Evolutionary conservation across 1,140 invertebrate species (phyloP).

Genomic region (Philotrypesis tridentata): DNA sequence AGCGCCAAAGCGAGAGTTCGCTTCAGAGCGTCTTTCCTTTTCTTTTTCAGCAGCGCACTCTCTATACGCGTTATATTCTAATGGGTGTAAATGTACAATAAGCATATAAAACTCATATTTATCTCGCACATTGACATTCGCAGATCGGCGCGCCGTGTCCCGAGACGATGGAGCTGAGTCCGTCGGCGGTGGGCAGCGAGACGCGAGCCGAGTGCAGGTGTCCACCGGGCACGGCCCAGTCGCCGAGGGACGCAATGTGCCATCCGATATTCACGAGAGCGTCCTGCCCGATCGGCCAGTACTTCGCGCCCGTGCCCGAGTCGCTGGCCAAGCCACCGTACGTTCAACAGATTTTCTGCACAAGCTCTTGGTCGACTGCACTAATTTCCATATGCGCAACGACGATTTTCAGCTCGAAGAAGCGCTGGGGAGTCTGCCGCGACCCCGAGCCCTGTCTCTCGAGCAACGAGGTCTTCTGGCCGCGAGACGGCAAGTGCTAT

Average conservation of each 20-base stretch:
- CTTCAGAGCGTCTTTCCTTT: background rate
- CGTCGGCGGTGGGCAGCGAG: slow-evolving; percentile 75
- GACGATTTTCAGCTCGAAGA: slow-evolving; percentile 60
- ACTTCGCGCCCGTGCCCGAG: slow-evolving; percentile 79
- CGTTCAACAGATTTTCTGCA: too few species aligned
- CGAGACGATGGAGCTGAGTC: slow-evolving; percentile 86
- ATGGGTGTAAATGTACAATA: too few species aligned
- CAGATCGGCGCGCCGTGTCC: slow-evolving; percentile 86
- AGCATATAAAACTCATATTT: too few species aligned
- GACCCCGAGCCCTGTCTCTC: slow-evolving; percentile 77
- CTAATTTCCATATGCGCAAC: background rate
- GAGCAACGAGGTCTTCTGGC: slow-evolving; percentile 81
- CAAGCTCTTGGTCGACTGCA: too few species aligned
- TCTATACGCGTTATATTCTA: too few species aligned
- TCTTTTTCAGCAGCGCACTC: background rate
- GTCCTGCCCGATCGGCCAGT: slow-evolving; percentile 81
- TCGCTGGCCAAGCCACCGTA: slow-evolving; percentile 32
- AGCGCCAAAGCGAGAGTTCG: background rate
- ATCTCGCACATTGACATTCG: too few species aligned
- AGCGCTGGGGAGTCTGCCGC: slow-evolving; percentile 81
- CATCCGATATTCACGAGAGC: slow-evolving; percentile 82
- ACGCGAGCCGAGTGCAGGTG: slow-evolving; percentile 84
- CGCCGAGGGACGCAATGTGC: slow-evolving; percentile 75
- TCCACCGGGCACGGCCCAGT: slow-evolving; percentile 83
- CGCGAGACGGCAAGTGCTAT: slow-evolving; percentile 82